These are phyloP conservation scores for Tinamus major DNA, from an alignment of 2,797 vertebrate species.

Conservation along the genomic window DNA sequence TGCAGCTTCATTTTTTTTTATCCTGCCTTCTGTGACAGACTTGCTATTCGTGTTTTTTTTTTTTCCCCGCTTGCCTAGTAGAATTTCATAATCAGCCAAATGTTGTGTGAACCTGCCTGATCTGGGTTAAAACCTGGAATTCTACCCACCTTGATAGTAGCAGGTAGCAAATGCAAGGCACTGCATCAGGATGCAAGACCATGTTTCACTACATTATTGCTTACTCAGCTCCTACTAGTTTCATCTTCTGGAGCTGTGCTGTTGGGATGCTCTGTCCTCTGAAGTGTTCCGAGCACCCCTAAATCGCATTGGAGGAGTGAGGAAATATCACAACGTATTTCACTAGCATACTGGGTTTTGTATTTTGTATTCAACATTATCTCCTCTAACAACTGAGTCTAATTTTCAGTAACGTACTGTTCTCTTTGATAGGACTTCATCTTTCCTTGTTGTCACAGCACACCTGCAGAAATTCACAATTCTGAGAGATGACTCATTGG, in stretches of 20 bases:
- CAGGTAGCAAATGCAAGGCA: neutral
- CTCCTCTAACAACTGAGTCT: neutral
- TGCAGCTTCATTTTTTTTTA: neutral
- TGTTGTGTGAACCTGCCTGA: neutral
- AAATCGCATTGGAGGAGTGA: neutral
- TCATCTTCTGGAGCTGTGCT: neutral
- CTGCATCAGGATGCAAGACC: neutral
- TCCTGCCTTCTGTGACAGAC: neutral
- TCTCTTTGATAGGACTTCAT: neutral
- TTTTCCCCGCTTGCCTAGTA: neutral
- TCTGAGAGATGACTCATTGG: neutral
- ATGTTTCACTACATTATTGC: neutral
- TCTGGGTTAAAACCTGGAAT: neutral
- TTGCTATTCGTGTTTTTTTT: neutral
- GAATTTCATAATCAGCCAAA: neutral
- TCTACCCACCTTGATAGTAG: neutral
- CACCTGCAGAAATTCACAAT: conserved; percentile 38
- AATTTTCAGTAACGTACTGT: fast-evolving
- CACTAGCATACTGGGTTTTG: neutral
- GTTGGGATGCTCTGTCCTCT: neutral
- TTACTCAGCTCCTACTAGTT: neutral
- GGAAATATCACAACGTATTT: neutral
- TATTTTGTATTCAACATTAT: neutral
- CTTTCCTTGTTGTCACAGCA: neutral
- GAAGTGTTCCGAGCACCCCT: neutral